These are phyloP conservation scores for Elaphurus davidianus DNA, from an alignment of 2,113 vertebrate genomes.

Conservation along the genomic window DNA sequence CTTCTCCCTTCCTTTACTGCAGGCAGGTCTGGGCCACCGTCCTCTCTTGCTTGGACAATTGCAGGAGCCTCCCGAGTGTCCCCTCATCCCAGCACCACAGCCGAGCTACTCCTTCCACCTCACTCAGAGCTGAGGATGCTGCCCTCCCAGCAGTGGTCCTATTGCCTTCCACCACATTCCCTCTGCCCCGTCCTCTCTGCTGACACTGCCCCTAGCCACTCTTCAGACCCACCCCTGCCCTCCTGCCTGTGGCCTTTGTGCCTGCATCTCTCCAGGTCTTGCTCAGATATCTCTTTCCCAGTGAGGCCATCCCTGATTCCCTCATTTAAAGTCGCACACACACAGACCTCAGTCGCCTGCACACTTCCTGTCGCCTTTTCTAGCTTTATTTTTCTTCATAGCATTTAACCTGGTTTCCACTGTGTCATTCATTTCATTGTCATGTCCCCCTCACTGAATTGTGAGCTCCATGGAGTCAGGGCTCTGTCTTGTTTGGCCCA, in stretches of 20 bases:
- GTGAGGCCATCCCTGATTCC: not conserved
- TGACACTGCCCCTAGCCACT: rapidly evolving
- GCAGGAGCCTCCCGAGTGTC: not conserved
- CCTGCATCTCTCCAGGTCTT: not conserved
- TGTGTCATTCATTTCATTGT: not conserved
- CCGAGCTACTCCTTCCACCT: not conserved
- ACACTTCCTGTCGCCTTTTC: not conserved
- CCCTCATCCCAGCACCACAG: not conserved
- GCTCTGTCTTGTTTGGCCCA: not conserved
- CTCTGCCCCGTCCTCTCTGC: not conserved
- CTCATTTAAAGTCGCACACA: not conserved
- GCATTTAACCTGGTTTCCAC: not conserved
- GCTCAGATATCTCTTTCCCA: not conserved
- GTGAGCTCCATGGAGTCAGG: not conserved
- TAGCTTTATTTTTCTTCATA: not conserved
- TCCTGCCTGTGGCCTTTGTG: not conserved
- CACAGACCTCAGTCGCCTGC: too few relatives aligned
- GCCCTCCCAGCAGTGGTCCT: too few relatives aligned
- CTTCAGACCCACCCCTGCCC: not conserved
- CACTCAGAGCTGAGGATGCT: not conserved
- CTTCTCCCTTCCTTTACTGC: not conserved
- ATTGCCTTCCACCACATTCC: rapidly evolving
- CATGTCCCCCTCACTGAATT: not conserved
- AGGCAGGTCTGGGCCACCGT: not conserved
- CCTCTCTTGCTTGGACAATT: not conserved